Base-by-base conservation (phyloP, 2,888 invertebrate genomes). In the Synergus itoensis region DNA sequence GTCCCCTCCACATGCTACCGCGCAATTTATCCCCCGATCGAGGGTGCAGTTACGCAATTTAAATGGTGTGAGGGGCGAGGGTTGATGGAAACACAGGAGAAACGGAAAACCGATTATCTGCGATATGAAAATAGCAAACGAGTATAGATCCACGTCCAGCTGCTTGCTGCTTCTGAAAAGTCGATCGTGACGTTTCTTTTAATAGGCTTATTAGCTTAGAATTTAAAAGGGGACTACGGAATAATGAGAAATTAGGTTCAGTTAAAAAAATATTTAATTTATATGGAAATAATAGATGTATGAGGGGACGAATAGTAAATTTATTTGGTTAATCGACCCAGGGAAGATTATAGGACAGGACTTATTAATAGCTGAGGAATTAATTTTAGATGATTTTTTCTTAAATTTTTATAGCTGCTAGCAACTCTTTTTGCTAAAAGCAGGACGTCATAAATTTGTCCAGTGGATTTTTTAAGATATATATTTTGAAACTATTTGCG, bases 21-120 rank as follows among this genome's bases (percentile, higher is more conserved):
- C 57, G 57, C 80, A 60, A 86, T 87, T 85, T 83, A 86, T 83
- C 86, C 86, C 85, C 83, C 84, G 82, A 82, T 83, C 82, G 82
- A 83, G 83, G 85, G 84, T 83, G 82, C 84, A 85, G 85, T 87
- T 85, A 85, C 84, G 82, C 82, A 84, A 83, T 83, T 81, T 83
- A 86, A 84, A 84, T 84, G 87, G 79, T 80, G 80, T 77, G 79
- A 73, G 73, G 73, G 73, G n/a, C 73, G 36, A 73, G 36, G 53
- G 36, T 73, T 73, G 73, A 73, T 73, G 73, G 69, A 73, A 73
- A 67, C 43, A 73, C 73, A 57, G 53, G 53, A 73, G 73, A 73
- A 57, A 57, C 36, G 36, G 73, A 73, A 73, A 73, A 73, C 36
- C 73, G 73, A 73, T 73, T 69, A 69, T 69, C 45, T 69, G 69